phyloP scores from a whole-genome alignment of 2,888 invertebrate species.

The Pycnomerus fuliginosus region DNA sequence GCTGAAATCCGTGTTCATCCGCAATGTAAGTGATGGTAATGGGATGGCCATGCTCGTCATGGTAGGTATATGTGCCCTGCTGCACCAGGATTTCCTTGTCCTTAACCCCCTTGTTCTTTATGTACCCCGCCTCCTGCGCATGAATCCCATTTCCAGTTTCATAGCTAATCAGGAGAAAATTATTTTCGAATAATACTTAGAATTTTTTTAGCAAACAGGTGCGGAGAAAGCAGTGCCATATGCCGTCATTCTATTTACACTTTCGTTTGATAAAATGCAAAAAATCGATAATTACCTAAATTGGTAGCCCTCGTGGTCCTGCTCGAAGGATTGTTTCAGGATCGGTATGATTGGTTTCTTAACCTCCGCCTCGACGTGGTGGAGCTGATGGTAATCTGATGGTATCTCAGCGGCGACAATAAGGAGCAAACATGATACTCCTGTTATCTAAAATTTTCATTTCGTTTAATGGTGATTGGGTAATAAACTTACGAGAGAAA shows the following conservation, averaged over 20 bases:
- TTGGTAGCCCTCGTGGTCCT: slow-evolving; percentile 61
- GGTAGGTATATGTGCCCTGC: slow-evolving; percentile 69
- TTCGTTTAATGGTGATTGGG: background rate
- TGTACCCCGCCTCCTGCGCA: slow-evolving; percentile 68
- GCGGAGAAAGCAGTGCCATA: slow-evolving; percentile 16
- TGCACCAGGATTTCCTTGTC: slow-evolving; percentile 67
- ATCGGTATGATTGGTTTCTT: slow-evolving; percentile 58
- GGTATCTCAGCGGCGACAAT: slow-evolving; percentile 1
- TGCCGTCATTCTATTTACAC: slow-evolving; percentile 11
- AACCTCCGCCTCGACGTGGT: slow-evolving; percentile 1
- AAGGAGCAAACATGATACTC: background rate
- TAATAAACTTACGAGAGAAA: background rate
- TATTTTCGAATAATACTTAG: too few relatives aligned
- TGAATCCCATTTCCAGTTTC: slow-evolving; percentile 75
- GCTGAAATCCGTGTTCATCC: slow-evolving; percentile 68
- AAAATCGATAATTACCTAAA: slow-evolving; percentile 56
- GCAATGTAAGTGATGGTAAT: slow-evolving; percentile 67
- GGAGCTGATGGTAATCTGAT: slow-evolving; percentile 7
- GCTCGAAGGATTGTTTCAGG: slow-evolving; percentile 57
- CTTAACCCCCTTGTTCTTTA: slow-evolving; percentile 68
- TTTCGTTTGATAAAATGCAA: slow-evolving; percentile 5
- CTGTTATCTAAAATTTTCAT: slow-evolving; percentile 3
- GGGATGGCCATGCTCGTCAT: slow-evolving; percentile 70
- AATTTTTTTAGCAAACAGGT: slow-evolving; percentile 17
- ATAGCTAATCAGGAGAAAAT: slow-evolving; percentile 56